These are phyloP conservation scores for Acyrthosiphon pisum DNA, from an alignment of 1,140 invertebrate genomes.

Conservation along the genomic window DNA sequence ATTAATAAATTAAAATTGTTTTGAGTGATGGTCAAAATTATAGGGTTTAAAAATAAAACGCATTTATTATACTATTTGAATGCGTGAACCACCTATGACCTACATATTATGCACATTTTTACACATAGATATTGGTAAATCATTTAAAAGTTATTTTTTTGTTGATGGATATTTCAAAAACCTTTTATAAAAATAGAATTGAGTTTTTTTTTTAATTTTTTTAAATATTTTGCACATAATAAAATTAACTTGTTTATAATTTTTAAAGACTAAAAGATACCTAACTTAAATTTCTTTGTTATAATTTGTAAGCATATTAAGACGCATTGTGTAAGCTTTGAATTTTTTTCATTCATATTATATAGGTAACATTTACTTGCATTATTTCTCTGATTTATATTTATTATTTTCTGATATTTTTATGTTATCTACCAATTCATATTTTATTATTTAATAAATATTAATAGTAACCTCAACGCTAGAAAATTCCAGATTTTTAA, in stretches of 20 bases:
- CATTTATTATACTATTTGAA: slow-evolving; percentile 8
- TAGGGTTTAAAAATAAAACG: background rate
- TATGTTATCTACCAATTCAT: no score
- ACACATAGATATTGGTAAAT: background rate
- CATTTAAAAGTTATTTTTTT: background rate
- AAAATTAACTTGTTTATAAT: background rate
- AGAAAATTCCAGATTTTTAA: no score
- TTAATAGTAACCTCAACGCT: no score
- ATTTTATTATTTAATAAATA: no score
- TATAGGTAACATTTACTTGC: no score
- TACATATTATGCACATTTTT: background rate
- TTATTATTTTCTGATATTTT: no score
- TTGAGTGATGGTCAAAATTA: background rate
- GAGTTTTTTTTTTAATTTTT: no score
- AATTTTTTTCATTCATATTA: no score
- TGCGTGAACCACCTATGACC: background rate
- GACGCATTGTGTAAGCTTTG: background rate
- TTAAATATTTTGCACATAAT: background rate
- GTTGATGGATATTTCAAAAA: background rate
- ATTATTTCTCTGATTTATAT: no score
- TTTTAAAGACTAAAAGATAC: background rate
- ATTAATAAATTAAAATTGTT: background rate
- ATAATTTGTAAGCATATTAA: background rate
- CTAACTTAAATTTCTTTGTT: background rate
- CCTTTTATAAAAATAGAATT: no score